Evolutionary conservation across 2,888 invertebrate species (phyloP), one percentile per base, ranked within the genome.

Genomic region (Malthinus seriepunctatus): DNA sequence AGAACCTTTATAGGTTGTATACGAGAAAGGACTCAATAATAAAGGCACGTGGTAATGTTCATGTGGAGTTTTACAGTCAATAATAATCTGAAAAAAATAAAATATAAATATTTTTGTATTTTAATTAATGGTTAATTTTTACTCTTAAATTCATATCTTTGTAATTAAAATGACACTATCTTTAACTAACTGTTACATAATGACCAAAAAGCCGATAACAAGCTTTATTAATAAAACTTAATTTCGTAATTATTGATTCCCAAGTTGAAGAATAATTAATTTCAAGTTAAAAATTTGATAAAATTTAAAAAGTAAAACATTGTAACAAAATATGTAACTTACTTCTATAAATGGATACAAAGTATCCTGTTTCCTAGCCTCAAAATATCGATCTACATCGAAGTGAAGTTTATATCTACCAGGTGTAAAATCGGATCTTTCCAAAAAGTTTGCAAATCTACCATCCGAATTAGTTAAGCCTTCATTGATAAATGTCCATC

Each of bases 311-410:
- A 44, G 23, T 7, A 8, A n/a, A 23, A 23, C 23, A 23, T 23
- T 23, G 5, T 5, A 23, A 23, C n/a, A 23, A 15, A 32, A 45
- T 5, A 10, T 12, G 8, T 11, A 45, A 67, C 75, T 73, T 72
- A 88, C 88, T 83, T 91, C 92, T 53, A 91, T 86, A 74, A 86
- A 88, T 0, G 92, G 91, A 76, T 89, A 93, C 63, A 91, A 81
- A 0, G 88, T 86, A 50, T 86, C 83, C 58, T 83, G 82, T 57
- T 84, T 81, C 47, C 79, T 77, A 15, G 79, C 71, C 48, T 83
- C 83, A 68, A 88, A 92, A 74, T 91, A 91, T 62, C 86, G 83
- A 46, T 85, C 86, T 0, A 89, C 86, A 72, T 90, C 87, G 69
- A 89, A 92, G 70, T 86, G 84, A 35, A 93, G 75, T 72, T 90